Conservation (phyloP, 2,113 vertebrate species). For the Odontophorus gujanensis region DNA sequence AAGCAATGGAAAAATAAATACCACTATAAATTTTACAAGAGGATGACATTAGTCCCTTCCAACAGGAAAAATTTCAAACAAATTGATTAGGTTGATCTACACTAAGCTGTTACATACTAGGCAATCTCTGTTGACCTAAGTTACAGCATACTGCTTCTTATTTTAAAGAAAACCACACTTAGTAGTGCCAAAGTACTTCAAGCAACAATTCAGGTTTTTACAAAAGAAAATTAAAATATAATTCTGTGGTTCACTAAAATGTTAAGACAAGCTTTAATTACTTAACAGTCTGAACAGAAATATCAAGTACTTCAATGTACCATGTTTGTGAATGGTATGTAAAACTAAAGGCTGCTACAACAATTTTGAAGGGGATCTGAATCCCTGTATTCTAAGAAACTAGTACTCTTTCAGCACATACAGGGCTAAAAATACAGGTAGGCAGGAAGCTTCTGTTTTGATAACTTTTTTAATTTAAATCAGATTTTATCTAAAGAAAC, state of each 20-base stretch:
- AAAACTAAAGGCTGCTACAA: not conserved
- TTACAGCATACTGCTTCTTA: not conserved
- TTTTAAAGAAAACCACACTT: not conserved
- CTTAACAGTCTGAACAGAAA: not conserved
- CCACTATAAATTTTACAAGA: not conserved
- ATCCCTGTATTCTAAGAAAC: not conserved
- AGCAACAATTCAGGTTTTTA: not conserved
- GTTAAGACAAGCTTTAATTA: not conserved
- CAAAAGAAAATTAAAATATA: not conserved
- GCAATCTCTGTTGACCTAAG: not conserved
- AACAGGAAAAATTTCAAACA: not conserved
- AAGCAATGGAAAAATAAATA: not conserved
- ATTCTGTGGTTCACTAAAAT: not conserved
- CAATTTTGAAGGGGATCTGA: not conserved
- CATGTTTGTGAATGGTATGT: not conserved
- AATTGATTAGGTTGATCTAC: not conserved
- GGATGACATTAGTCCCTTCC: not conserved
- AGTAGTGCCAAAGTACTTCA: not conserved
- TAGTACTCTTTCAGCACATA: not conserved
- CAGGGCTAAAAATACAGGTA: not conserved
- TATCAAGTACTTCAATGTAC: not conserved
- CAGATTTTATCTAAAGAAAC: not conserved
- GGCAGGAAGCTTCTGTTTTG: not conserved
- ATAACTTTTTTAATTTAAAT: not conserved
- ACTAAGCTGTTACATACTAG: not conserved